Evolutionary conservation across 2,113 vertebrate species (phyloP).

Genomic region (Lates calcarifer): DNA sequence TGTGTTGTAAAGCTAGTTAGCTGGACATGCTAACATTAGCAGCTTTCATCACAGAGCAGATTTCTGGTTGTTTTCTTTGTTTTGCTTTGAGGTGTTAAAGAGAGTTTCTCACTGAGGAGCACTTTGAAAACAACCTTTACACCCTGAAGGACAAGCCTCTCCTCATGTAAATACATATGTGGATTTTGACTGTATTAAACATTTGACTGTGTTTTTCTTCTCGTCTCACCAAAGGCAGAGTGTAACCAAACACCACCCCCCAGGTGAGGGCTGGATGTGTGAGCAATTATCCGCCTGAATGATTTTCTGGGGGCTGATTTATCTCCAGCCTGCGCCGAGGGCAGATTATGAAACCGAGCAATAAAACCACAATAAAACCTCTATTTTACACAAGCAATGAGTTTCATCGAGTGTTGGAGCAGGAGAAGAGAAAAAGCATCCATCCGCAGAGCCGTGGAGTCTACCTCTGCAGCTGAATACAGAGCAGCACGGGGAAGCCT

Average conservation of each 20-base stretch:
- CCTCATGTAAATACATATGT: constrained; percentile 1
- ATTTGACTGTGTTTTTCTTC: constrained; percentile 27
- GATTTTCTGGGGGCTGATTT: constrained; percentile 59
- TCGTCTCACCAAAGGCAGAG: not conserved
- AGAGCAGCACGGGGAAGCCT: constrained; percentile 55
- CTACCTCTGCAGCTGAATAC: constrained; percentile 62
- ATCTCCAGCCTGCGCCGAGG: constrained; percentile 44
- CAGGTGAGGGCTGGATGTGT: constrained; percentile 36
- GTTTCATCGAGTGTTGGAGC: constrained; percentile 56
- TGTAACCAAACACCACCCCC: constrained; percentile 30
- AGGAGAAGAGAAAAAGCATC: constrained; percentile 36
- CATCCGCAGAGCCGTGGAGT: constrained; percentile 43
- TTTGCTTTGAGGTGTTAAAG: not conserved
- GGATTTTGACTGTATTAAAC: not conserved
- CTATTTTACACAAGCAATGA: constrained; percentile 59
- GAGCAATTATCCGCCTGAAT: constrained; percentile 50
- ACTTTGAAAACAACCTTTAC: not conserved
- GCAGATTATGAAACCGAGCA: constrained; percentile 51
- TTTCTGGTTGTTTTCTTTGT: too few relatives aligned
- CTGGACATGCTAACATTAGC: too few relatives aligned
- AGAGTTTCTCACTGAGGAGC: constrained; percentile 1
- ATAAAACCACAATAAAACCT: constrained; percentile 42
- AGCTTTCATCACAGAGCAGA: too few relatives aligned
- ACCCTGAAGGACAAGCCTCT: constrained; percentile 1
- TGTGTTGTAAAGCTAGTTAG: too few relatives aligned